Conservation (phyloP, 1,140 invertebrate species). For the Vollenhovia emeryi region DNA sequence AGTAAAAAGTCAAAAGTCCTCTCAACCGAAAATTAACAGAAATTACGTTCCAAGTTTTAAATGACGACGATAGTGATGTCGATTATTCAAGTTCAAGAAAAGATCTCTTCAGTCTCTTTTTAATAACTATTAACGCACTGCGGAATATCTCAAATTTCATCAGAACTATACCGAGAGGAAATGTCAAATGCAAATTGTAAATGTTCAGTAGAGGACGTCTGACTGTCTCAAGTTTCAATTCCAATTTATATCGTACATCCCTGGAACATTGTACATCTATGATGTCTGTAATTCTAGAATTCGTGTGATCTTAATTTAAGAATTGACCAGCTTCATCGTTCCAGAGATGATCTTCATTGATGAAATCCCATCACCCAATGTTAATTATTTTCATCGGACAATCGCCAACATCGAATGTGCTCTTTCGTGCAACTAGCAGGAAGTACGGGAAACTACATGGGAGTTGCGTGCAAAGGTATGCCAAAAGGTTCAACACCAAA, state of each 20-base stretch:
- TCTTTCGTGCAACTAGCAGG: conserved; percentile 1
- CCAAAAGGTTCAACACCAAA: conserved; percentile 1
- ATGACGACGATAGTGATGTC: too few species aligned
- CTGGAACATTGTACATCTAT: not conserved
- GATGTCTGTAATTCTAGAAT: not conserved
- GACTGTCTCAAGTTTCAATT: not conserved
- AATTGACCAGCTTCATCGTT: not conserved
- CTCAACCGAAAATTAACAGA: not conserved
- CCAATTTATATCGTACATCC: conserved; percentile 8
- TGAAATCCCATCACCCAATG: not conserved
- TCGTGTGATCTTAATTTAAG: not conserved
- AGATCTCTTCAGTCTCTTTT: not conserved
- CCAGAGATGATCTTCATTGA: not conserved
- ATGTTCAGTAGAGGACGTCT: not conserved
- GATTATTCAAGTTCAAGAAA: not conserved
- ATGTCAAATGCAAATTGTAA: not conserved
- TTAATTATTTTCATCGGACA: not conserved
- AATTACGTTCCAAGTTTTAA: not conserved
- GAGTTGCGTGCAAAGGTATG: conserved; percentile 21
- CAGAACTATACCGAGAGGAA: not conserved
- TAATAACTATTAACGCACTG: not conserved
- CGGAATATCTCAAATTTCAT: not conserved
- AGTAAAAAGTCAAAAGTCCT: not conserved
- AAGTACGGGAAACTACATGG: not conserved
- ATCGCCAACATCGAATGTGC: conserved; percentile 1